Percentiles rank a stretch among this genome's conserved stretches.
phyloP scores from a whole-genome alignment of 1,140 invertebrate species.

The Lasioglossum albipes region DNA sequence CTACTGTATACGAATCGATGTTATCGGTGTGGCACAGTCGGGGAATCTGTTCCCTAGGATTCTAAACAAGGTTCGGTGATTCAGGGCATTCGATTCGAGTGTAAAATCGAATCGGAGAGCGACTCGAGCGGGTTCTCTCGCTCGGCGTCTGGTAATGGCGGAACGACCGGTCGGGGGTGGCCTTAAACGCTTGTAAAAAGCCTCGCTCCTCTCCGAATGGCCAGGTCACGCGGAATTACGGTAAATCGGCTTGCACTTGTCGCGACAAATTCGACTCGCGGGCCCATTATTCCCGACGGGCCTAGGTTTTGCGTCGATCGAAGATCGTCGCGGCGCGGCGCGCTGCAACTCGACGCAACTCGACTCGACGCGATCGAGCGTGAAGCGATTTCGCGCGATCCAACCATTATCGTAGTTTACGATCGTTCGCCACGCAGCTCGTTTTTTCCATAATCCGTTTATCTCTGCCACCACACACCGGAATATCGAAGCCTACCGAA shows the following conservation, averaged over 20 bases:
- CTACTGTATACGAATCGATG: too few relatives aligned
- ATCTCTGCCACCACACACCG: too few relatives aligned
- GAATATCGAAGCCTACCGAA: too few relatives aligned
- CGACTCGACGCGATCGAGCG: not conserved
- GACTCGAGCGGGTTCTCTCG: not conserved
- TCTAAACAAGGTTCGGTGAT: too few relatives aligned
- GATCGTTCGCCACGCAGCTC: not conserved
- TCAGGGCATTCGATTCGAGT: too few relatives aligned
- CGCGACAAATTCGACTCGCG: constrained; percentile 13
- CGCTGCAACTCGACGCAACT: not conserved
- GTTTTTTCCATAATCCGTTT: not conserved
- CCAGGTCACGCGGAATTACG: constrained; percentile 46
- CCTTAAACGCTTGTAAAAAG: constrained; percentile 21
- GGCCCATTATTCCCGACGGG: not conserved
- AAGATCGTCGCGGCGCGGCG: not conserved
- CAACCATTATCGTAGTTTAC: not conserved
- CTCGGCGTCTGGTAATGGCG: not conserved
- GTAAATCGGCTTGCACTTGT: constrained; percentile 43
- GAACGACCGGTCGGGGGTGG: constrained; percentile 2
- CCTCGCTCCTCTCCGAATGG: not conserved
- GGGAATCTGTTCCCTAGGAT: too few relatives aligned
- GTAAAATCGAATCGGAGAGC: not conserved
- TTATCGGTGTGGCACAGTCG: too few relatives aligned
- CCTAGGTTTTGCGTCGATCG: not conserved
- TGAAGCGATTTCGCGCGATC: not conserved